A percentile compares a stretch with the other conserved stretches of the same genome.
Conservation (phyloP, 2,888 invertebrate genomes). For the Ganaspis brasiliensis region DNA sequence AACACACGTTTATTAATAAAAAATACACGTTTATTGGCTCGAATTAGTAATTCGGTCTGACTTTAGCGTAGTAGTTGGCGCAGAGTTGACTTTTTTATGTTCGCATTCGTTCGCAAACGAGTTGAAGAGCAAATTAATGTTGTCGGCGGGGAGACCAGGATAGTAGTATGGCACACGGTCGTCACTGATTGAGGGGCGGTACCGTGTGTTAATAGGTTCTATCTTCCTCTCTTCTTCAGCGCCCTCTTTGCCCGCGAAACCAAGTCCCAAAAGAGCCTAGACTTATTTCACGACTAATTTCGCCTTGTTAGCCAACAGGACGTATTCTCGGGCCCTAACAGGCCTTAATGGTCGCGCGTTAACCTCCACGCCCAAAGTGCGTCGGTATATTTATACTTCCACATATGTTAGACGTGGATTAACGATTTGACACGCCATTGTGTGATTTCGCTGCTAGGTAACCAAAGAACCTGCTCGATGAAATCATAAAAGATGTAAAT, state of each 20-base stretch:
- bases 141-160: slow-evolving; percentile 31
- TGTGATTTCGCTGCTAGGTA: slow-evolving; percentile 34
- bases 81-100: slow-evolving; percentile 42
- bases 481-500: slow-evolving; percentile 42
- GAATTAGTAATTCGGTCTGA: slow-evolving; percentile 13
- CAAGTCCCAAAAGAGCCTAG: slow-evolving; percentile 36
- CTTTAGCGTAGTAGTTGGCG: slow-evolving; percentile 24
- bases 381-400: slow-evolving; percentile 38
- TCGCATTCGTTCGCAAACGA: slow-evolving; percentile 41
- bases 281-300: slow-evolving; percentile 72
- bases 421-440: slow-evolving; percentile 40
- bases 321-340: slow-evolving; percentile 55
- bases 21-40: slow-evolving; percentile 17
- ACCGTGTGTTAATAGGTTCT: slow-evolving; percentile 56
- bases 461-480: slow-evolving; percentile 37
- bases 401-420: slow-evolving; percentile 32
- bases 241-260: slow-evolving; percentile 8
- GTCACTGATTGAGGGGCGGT: slow-evolving; percentile 59
- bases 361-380: slow-evolving; percentile 61
- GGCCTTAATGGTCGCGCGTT: slow-evolving; percentile 63
- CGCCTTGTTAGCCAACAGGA: slow-evolving; percentile 72
- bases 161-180: slow-evolving; percentile 44
- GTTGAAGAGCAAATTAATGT: slow-evolving; percentile 42
- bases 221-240: slow-evolving; percentile 43
- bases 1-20: slow-evolving; percentile 3